phyloP scores from a whole-genome alignment of 1,140 invertebrate genomes.

The Dreissena polymorpha region DNA sequence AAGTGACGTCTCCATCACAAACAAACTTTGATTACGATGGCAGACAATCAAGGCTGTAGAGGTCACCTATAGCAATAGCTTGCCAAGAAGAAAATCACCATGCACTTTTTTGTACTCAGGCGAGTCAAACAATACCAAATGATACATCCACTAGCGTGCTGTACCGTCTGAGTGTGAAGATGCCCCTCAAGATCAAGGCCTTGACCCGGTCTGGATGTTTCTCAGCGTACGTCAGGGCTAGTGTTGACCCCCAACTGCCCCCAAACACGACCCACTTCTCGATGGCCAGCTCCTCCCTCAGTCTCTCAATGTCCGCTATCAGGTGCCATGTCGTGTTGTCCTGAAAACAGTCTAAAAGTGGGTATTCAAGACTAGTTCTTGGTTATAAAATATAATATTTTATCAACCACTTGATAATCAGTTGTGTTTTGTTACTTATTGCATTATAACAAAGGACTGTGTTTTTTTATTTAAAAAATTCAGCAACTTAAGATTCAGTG shows the following conservation, averaged over 20 bases:
- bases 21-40: no score
- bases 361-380: no score
- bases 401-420: neutral
- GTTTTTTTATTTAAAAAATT: no score
- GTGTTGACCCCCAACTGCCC: constrained; percentile 76
- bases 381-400: neutral
- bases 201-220: constrained; percentile 73
- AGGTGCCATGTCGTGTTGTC: constrained; percentile 78
- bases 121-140: no score
- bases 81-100: no score
- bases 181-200: constrained; percentile 74
- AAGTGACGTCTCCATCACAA: no score
- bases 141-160: neutral
- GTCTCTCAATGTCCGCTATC: constrained; percentile 75
- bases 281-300: constrained; percentile 71
- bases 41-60: no score
- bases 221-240: constrained; percentile 74
- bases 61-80: no score
- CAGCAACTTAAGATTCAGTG: no score
- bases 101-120: no score
- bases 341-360: constrained; percentile 34
- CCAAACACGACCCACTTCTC: constrained; percentile 77
- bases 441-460: no score
- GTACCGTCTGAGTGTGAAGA: constrained; percentile 73
- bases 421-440: no score